Evolutionary conservation across 2,113 vertebrate species (phyloP).

Genomic region (Nesoenas mayeri): DNA sequence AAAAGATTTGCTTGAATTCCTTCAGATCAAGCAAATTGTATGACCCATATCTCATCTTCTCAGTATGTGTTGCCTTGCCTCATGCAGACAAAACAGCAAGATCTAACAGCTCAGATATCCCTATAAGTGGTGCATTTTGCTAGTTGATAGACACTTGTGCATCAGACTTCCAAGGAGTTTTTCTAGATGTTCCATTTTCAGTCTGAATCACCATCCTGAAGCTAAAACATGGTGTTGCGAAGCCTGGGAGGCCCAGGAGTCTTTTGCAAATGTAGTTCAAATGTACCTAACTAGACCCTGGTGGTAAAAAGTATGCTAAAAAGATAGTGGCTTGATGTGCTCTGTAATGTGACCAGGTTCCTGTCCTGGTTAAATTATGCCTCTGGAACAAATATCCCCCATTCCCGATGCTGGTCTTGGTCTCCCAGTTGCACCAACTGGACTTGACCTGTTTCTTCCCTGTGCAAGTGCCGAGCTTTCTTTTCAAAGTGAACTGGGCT

Average conservation of each 20-base stretch:
- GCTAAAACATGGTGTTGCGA: not conserved
- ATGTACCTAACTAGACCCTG: not conserved
- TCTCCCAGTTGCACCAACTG: not conserved
- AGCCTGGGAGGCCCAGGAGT: fast-evolving
- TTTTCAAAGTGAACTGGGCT: not conserved
- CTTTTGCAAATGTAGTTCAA: not conserved
- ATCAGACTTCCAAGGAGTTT: not conserved
- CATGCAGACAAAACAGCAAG: not conserved
- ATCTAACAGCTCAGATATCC: not conserved
- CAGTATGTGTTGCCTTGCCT: not conserved
- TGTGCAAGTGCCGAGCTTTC: not conserved
- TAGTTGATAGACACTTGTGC: not conserved
- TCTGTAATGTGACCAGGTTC: not conserved
- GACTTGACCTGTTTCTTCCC: not conserved
- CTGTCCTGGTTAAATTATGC: not conserved
- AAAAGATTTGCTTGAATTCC: not conserved
- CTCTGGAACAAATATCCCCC: not conserved
- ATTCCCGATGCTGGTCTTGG: not conserved
- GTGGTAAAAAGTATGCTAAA: not conserved
- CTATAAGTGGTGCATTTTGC: not conserved
- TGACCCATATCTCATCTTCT: not conserved
- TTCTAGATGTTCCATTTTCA: not conserved
- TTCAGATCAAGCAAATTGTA: not conserved
- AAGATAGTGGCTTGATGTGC: not conserved
- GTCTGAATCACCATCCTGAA: not conserved